These are phyloP conservation scores for Rotaria magnacalcarata DNA, from an alignment of 2,888 invertebrate species.

Conservation along the genomic window DNA sequence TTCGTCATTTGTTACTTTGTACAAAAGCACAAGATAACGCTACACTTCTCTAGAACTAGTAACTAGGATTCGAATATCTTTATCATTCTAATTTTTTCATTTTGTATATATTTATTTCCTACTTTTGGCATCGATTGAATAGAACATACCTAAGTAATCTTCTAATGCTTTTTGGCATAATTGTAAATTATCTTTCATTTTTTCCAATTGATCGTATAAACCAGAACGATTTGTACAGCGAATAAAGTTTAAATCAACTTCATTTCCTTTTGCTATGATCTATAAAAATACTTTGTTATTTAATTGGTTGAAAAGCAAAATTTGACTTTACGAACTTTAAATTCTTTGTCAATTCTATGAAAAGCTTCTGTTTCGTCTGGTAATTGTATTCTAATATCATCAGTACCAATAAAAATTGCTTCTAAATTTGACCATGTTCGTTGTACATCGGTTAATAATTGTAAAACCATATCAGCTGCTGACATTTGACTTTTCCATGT, in stretches of 20 bases:
- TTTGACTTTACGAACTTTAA: constrained; percentile 63
- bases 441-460: constrained; percentile 80
- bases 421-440: constrained; percentile 93
- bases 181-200: constrained; percentile 75
- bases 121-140: too few relatives aligned
- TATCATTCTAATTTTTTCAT: too few relatives aligned
- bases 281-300: background rate
- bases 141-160: constrained; percentile 71
- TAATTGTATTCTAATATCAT: constrained; percentile 86
- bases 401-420: constrained; percentile 94
- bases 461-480: constrained; percentile 77
- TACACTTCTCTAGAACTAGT: too few relatives aligned
- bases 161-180: constrained; percentile 92
- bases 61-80: too few relatives aligned
- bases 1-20: too few relatives aligned
- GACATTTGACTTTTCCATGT: constrained; percentile 86
- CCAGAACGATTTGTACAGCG: constrained; percentile 81
- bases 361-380: constrained; percentile 88
- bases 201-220: constrained; percentile 73
- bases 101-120: too few relatives aligned
- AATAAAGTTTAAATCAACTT: constrained; percentile 77
- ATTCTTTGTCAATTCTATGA: constrained; percentile 81
- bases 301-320: background rate
- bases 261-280: constrained; percentile 63
- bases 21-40: too few relatives aligned